phyloP scores from a whole-genome alignment of 2,888 invertebrate species.

The Campoplex capitator region DNA sequence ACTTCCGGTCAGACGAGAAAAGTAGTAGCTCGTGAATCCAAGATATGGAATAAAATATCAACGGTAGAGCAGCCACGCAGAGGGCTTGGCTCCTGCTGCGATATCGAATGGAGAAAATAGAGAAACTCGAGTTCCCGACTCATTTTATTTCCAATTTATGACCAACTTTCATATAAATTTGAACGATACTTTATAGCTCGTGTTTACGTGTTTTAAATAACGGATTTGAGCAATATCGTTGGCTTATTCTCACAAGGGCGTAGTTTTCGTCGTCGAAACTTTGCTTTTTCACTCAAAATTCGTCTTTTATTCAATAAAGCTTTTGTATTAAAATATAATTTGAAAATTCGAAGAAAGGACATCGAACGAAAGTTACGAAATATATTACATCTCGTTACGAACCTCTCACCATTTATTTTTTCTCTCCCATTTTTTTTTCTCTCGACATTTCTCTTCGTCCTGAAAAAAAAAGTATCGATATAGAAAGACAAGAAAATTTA shows the following conservation, averaged over 20 bases:
- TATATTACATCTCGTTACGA: slow-evolving; percentile 36
- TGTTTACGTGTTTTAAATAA: slow-evolving; percentile 46
- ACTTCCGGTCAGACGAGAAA: slow-evolving; percentile 62
- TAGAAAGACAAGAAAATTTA: slow-evolving; percentile 23
- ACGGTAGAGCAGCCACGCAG: slow-evolving; percentile 9
- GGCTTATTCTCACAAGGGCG: background rate
- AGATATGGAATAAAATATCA: slow-evolving; percentile 54
- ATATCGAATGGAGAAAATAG: slow-evolving; percentile 21
- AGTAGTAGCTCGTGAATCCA: slow-evolving; percentile 55
- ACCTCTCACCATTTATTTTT: background rate
- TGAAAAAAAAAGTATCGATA: slow-evolving; percentile 33
- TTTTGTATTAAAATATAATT: background rate
- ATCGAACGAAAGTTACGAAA: slow-evolving; percentile 27
- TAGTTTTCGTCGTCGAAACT: background rate
- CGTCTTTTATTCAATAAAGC: background rate
- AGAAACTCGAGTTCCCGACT: slow-evolving; percentile 30
- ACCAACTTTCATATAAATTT: slow-evolving; percentile 41
- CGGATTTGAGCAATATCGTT: background rate
- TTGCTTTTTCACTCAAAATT: background rate
- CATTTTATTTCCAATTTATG: slow-evolving; percentile 66
- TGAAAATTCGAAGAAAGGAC: slow-evolving; percentile 7
- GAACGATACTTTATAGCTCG: slow-evolving; percentile 44
- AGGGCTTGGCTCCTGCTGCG: slow-evolving; percentile 39
- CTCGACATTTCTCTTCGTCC: slow-evolving; percentile 11
- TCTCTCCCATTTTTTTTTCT: background rate